Evolutionary conservation across 2,113 vertebrate species (phyloP).

Genomic region (Hydrolagus affinis): DNA sequence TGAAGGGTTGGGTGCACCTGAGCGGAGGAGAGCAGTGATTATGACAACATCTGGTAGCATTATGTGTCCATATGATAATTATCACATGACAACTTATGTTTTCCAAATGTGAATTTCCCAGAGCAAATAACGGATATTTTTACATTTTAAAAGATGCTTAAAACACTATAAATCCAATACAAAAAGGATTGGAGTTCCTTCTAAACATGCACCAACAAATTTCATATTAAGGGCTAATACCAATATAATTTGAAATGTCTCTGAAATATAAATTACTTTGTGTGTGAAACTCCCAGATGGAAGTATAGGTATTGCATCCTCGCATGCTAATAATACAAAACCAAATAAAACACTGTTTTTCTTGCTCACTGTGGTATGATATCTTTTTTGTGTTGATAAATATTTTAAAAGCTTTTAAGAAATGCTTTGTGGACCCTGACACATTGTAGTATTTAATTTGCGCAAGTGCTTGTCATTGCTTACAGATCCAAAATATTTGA

Average conservation of each 20-base stretch:
- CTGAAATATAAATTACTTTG: background rate
- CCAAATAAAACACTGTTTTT: background rate
- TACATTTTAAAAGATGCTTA: background rate
- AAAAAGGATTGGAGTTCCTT: background rate
- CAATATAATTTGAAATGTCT: background rate
- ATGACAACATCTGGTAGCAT: no score
- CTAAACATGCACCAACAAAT: background rate
- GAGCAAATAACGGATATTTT: background rate
- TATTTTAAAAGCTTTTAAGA: conserved; percentile 2
- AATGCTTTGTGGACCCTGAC: conserved; percentile 3
- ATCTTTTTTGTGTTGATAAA: no score
- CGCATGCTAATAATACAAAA: background rate
- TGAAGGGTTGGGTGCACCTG: no score
- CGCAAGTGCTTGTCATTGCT: conserved; percentile 9
- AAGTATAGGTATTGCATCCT: background rate
- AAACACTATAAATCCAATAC: background rate
- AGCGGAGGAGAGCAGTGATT: no score
- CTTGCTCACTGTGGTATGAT: background rate
- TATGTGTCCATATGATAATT: no score
- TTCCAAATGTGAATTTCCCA: background rate
- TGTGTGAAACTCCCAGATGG: background rate
- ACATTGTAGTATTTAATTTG: conserved; percentile 13
- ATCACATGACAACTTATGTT: background rate
- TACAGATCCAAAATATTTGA: conserved; percentile 10
- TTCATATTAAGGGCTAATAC: background rate